These are phyloP conservation scores for Apteryx owenii DNA, from an alignment of 2,113 vertebrate genomes.

Conservation along the genomic window DNA sequence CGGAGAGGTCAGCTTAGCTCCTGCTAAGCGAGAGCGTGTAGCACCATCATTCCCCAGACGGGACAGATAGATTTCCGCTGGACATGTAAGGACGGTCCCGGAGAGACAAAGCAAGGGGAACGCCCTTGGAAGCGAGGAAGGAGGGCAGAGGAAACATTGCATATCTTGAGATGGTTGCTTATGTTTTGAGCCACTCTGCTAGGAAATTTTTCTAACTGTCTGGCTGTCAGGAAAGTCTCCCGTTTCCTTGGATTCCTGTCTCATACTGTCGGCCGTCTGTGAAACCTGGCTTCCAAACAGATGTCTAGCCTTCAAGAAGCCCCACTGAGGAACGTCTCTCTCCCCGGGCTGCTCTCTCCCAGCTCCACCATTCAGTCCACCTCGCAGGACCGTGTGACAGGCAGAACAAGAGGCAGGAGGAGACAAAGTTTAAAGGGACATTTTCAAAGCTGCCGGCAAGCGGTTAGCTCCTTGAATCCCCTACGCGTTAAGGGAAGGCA, in stretches of 20 bases:
- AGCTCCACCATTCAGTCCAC: background rate
- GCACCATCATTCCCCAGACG: background rate
- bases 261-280: background rate
- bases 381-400: background rate
- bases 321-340: background rate
- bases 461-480: background rate
- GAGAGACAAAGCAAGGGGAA: background rate
- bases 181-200: background rate
- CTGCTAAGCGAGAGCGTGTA: fast-evolving
- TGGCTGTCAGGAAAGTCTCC: background rate
- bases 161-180: fast-evolving
- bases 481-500: fast-evolving
- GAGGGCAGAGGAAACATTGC: background rate
- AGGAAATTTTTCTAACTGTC: background rate
- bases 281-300: background rate
- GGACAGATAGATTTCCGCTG: fast-evolving
- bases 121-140: background rate
- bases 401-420: background rate
- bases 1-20: background rate
- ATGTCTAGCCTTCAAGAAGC: background rate
- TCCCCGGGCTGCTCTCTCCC: background rate
- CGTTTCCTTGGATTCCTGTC: background rate
- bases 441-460: background rate
- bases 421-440: background rate
- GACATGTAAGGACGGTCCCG: background rate